These are phyloP conservation scores for Fistularia commersonii DNA, from an alignment of 2,797 vertebrate genomes.

Conservation along the genomic window DNA sequence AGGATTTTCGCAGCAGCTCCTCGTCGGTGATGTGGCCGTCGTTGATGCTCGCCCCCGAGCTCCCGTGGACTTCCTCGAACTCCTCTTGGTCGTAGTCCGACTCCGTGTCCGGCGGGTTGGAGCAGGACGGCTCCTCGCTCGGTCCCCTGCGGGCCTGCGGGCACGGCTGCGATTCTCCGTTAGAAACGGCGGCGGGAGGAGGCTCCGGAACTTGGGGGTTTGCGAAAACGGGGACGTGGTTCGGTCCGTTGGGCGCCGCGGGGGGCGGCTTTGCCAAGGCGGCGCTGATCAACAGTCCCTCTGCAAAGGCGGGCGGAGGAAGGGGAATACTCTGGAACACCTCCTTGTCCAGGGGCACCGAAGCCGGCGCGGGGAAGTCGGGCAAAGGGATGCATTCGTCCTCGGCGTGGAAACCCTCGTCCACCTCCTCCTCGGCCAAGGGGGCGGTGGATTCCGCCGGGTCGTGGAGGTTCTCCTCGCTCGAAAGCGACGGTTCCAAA, in stretches of 20 bases:
- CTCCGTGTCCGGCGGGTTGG: slow-evolving; percentile 75
- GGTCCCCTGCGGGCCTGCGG: slow-evolving; percentile 30
- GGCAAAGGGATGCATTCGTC: slow-evolving; percentile 74
- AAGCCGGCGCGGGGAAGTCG: slow-evolving; percentile 57
- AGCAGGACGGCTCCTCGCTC: slow-evolving; percentile 61
- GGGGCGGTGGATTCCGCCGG: slow-evolving; percentile 77
- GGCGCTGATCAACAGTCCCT: slow-evolving; percentile 41
- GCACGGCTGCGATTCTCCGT: slow-evolving; percentile 35
- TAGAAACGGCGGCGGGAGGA: slow-evolving; percentile 25
- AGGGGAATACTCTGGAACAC: slow-evolving; percentile 70
- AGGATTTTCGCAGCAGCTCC: slow-evolving; percentile 77
- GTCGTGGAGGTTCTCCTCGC: slow-evolving; percentile 83
- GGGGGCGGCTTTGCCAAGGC: slow-evolving; percentile 27
- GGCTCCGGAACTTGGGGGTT: slow-evolving; percentile 26
- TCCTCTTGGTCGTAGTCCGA: slow-evolving; percentile 91
- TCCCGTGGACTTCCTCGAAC: slow-evolving; percentile 80
- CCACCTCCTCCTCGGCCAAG: slow-evolving; percentile 82
- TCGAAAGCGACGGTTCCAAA: slow-evolving; percentile 80
- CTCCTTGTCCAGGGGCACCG: slow-evolving; percentile 61
- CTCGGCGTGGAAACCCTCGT: slow-evolving; percentile 84
- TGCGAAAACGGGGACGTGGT: slow-evolving; percentile 9
- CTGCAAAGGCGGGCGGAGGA: slow-evolving; percentile 73
- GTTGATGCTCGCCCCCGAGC: slow-evolving; percentile 77
- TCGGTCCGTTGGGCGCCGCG: slow-evolving; percentile 28
- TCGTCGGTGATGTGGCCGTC: slow-evolving; percentile 82